A percentile compares a stretch with the other conserved stretches of the same genome.
These are phyloP conservation scores for Sminthopsis crassicaudata DNA, from an alignment of 2,113 vertebrate genomes.

Conservation along the genomic window DNA sequence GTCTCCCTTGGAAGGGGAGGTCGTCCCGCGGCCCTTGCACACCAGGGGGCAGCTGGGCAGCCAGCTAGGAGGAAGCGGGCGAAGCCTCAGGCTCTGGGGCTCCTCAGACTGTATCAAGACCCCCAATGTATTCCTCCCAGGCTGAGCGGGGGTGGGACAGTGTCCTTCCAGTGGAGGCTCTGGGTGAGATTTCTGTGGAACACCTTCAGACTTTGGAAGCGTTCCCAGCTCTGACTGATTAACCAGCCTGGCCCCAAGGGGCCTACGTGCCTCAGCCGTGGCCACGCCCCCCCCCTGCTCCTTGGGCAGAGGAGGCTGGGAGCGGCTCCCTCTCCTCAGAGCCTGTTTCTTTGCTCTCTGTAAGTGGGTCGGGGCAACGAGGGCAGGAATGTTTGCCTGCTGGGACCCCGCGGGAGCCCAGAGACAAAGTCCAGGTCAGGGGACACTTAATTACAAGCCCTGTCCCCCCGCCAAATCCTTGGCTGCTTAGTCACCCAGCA, in stretches of 20 bases:
- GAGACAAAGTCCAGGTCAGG: background rate
- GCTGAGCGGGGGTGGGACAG: background rate
- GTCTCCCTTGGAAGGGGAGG: no score
- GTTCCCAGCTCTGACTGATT: background rate
- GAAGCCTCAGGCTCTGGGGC: background rate
- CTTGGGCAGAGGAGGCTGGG: background rate
- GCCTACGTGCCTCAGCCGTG: no score
- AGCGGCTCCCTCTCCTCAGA: background rate
- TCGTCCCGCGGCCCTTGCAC: background rate
- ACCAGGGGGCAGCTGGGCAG: background rate
- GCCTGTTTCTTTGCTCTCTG: no score
- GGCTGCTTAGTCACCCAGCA: background rate
- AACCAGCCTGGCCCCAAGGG: background rate
- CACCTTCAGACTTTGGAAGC: background rate
- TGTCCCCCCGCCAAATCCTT: no score
- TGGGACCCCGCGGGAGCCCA: background rate
- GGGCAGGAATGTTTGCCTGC: background rate
- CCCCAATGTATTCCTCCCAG: background rate
- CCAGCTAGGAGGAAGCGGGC: background rate
- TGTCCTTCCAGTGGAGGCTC: background rate
- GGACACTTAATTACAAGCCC: no score
- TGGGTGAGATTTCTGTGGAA: background rate
- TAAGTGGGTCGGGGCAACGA: background rate
- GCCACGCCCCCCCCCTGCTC: accelerated
- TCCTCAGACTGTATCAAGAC: background rate